Percentiles rank a stretch among this genome's conserved stretches.
These are phyloP conservation scores for Aphaenogaster rudis DNA, from an alignment of 1,140 invertebrate species.

Conservation along the genomic window DNA sequence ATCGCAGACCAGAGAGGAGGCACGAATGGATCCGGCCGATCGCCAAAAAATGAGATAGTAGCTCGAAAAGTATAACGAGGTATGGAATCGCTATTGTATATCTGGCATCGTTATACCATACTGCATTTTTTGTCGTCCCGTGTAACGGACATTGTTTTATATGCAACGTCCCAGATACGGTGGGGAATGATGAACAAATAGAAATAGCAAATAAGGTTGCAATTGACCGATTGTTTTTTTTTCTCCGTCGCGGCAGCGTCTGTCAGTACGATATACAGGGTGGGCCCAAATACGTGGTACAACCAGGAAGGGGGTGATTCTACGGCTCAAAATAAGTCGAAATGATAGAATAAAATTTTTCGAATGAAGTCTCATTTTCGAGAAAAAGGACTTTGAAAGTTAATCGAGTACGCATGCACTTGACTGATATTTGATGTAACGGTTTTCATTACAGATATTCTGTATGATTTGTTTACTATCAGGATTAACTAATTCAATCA, in stretches of 20 bases:
- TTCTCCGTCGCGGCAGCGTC: not conserved
- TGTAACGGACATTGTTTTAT: constrained; percentile 38
- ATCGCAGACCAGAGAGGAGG: constrained; percentile 19
- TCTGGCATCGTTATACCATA: not conserved
- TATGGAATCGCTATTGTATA: not conserved
- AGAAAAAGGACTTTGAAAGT: no score
- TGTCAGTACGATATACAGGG: no score
- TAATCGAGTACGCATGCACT: no score
- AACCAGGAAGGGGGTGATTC: no score
- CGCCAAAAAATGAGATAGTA: constrained; percentile 13
- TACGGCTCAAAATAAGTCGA: no score
- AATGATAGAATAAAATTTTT: no score
- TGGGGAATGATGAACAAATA: not conserved
- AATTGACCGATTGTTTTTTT: not conserved
- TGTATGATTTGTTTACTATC: no score
- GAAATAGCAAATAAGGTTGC: not conserved
- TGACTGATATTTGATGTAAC: no score
- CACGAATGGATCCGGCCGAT: not conserved
- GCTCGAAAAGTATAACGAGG: not conserved
- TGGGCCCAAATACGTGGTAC: no score
- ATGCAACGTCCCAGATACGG: constrained; percentile 27
- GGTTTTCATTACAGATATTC: no score
- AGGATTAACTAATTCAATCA: no score
- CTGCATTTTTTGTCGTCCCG: not conserved
- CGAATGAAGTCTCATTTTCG: no score